Evolutionary conservation across 2,888 invertebrate genomes (phyloP), one percentile per base, ranked within the genome.

Genomic region (Stictocephala bisonia): DNA sequence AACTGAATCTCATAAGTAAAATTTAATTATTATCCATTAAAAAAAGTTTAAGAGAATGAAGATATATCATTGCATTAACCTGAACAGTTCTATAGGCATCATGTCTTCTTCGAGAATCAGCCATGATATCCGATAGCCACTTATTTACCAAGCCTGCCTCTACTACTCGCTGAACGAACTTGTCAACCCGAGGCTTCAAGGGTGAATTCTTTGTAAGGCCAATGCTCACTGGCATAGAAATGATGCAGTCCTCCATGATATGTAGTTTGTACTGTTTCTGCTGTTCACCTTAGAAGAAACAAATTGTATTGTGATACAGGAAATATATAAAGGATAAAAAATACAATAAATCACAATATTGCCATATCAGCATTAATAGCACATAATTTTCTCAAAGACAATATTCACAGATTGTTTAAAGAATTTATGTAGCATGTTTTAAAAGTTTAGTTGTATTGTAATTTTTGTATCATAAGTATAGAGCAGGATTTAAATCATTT

Each of bases 211-310:
- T 94, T 80, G 93, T 92, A 79, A 94, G 87, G 0, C 93, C 94
- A 75, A 95, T 86, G 0, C 93, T 92, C 67, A 94, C 88, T 0
- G 94, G 94, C 87, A 93, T 92, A 77, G 90, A 89, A 3, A 94
- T 89, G 0, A 91, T 89, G 82, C 95, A 95, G 76, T 93, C 91
- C 1, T 86, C 85, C 94, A 95, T 95, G 9, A 95, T 91, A 79
- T 95, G 94, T 70, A 95, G 83, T 81, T 88, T 88, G 73, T 87
- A 85, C 68, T 87, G 85, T 20, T 24, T 29, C 0, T 20, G 6
- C 9, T 29, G 29, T 7, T 3, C 56, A 15, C 29, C 56, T 56
- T 18, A 4, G 20, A n/a, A 18, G 22, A 6, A 6, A 35, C 35
- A 35, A 35, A 35, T 35, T 11, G 11, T 9, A 35, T 9, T 35